A percentile compares a stretch with the other conserved stretches of the same genome.
Evolutionary conservation across 64 coral and sea anemone genomes (phyloP).

Genomic region (Stichodactyla mertensii): DNA sequence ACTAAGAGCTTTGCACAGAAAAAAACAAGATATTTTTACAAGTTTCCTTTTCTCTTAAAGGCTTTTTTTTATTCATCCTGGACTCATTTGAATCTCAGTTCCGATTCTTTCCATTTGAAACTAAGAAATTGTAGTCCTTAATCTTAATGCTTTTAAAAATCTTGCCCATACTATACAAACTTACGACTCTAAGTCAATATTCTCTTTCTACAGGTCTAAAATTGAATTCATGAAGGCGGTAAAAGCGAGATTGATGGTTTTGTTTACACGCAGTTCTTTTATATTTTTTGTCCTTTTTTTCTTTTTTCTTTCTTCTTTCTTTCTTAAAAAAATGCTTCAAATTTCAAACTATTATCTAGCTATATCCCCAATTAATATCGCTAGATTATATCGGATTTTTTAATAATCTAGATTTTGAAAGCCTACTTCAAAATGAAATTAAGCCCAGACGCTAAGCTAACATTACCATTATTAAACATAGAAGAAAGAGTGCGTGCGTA

Average conservation of each 20-base stretch:
- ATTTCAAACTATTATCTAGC: too few relatives aligned
- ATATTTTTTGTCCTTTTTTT: too few relatives aligned
- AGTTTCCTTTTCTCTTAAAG: background rate
- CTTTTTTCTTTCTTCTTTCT: too few relatives aligned
- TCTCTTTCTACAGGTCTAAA: background rate
- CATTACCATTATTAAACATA: background rate
- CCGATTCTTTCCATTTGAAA: background rate
- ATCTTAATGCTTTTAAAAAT: background rate
- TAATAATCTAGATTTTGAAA: too few relatives aligned
- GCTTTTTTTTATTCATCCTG: background rate
- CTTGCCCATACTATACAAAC: background rate
- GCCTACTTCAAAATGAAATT: background rate
- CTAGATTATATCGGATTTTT: too few relatives aligned
- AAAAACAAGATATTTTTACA: slow-evolving; percentile 2
- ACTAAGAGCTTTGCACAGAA: background rate
- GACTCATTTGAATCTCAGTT: background rate
- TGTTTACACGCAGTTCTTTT: too few relatives aligned
- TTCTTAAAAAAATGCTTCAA: too few relatives aligned
- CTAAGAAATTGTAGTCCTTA: background rate
- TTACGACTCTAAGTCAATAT: background rate
- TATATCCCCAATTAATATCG: too few relatives aligned
- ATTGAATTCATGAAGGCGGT: too few relatives aligned
- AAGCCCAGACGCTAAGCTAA: background rate
- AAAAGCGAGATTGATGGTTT: background rate
- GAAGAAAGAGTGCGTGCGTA: background rate